Evolutionary conservation across 2,888 invertebrate species (phyloP).

Genomic region (Noctua janthe): DNA sequence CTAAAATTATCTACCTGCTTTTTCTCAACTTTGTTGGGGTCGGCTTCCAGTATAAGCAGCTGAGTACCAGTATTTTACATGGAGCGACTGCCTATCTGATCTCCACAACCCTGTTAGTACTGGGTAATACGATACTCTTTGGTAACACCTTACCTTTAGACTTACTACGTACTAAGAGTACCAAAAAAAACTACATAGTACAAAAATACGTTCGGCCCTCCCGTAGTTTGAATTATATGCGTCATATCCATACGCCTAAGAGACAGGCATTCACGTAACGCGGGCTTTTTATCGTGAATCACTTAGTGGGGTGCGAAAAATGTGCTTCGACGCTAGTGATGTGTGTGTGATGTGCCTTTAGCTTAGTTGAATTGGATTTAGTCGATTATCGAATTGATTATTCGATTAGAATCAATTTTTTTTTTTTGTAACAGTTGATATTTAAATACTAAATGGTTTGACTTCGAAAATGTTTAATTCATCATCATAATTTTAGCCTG

Average conservation of each 20-base stretch:
- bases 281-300: conserved; percentile 68
- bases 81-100: neutral
- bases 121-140: neutral
- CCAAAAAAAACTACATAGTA: neutral
- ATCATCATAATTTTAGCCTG: neutral
- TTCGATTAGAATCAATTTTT: neutral
- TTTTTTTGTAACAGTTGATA: neutral
- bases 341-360: conserved; percentile 43
- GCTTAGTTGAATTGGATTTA: conserved; percentile 5
- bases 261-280: conserved; percentile 64
- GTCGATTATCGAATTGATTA: conserved; percentile 13
- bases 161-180: neutral
- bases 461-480: neutral
- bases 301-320: conserved; percentile 70
- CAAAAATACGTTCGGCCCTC: conserved; percentile 11
- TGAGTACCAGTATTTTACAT: neutral
- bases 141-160: neutral
- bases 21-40: neutral
- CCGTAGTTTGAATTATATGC: conserved; percentile 63
- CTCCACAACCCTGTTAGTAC: neutral
- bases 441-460: neutral
- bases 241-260: conserved; percentile 64
- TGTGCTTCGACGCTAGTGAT: conserved; percentile 52
- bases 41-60: neutral
- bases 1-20: neutral